Base-by-base conservation (phyloP, 2,113 vertebrate genomes). In the Vulpes vulpes region DNA sequence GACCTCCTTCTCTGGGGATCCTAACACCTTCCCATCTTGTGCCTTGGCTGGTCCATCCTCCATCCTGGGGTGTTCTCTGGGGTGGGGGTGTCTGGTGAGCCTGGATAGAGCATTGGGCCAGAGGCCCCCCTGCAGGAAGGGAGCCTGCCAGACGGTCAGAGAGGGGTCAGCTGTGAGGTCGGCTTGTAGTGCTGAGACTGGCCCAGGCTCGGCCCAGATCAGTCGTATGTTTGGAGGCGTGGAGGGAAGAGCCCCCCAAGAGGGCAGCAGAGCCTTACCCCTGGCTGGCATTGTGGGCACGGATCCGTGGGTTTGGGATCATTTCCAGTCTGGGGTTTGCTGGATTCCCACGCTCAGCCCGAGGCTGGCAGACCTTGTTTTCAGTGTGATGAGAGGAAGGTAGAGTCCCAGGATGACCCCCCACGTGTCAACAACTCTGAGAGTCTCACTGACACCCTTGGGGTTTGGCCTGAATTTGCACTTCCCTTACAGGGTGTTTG, bases 391-490 rank as follows among this genome's bases (percentile, higher is more conserved):
- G 57, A 27, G 35, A 38, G 27, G 19, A 25, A 11, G 35, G 69
- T 25, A 1, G 55, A 30, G 16, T 7, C 30, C 53, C 55, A 49
- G 65, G 65, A 15, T 5, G 65, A 17, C 62, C 65, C 20, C 60
- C 53, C 0, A 0, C 59, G 3, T 11, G 3, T 12, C 51, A 10
- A 0, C 0, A 1, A 4, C 6, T 5, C 49, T 4, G 0, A 1
- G 22, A 83, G 69, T 20, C 6, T 23, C 35, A n/a, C 11, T 65
- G 53, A 64, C 8, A 3, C 10, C 27, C 17, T 2, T 2, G 3
- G 64, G 20, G 23, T 19, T 60, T 32, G 62, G 64, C 49, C 25
- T 17, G 27, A 15, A 43, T n/a, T 38, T 60, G 59, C 12, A 11
- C 53, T 74, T 69, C 38, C n/a, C 53, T 22, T 15, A 16, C 65